phyloP scores from a whole-genome alignment of 1,140 invertebrate genomes.

The Lethocerus indicus region DNA sequence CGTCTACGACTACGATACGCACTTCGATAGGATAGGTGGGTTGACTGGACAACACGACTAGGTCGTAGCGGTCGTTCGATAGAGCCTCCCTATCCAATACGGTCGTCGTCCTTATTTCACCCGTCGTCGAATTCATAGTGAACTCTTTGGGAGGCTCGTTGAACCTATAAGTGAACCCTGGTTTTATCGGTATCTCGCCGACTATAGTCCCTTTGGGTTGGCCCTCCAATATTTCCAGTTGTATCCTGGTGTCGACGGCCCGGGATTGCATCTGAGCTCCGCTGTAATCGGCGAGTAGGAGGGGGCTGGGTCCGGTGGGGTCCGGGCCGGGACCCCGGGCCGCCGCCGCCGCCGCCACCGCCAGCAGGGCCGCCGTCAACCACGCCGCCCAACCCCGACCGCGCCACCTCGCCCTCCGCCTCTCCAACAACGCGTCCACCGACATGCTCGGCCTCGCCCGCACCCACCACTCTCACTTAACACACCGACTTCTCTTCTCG shows the following conservation, averaged over 20 bases:
- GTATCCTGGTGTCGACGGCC: conserved; percentile 67
- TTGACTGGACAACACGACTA: conserved; percentile 78
- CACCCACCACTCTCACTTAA: not conserved
- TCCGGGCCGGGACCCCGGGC: not conserved
- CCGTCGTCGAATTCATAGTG: conserved; percentile 54
- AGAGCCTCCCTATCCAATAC: conserved; percentile 67
- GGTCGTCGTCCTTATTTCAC: conserved; percentile 63
- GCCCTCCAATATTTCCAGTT: conserved; percentile 68
- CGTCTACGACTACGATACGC: conserved; percentile 62
- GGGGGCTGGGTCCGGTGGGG: not conserved
- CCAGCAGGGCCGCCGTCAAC: conserved; percentile 7
- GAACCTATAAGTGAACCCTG: conserved; percentile 77
- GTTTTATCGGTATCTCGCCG: conserved; percentile 68
- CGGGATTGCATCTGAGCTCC: conserved; percentile 58
- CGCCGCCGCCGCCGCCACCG: conserved; percentile 4
- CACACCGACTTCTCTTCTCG: not conserved
- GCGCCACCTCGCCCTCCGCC: conserved; percentile 3
- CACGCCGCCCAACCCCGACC: conserved; percentile 1
- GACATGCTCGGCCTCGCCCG: not conserved
- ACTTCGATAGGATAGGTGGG: conserved; percentile 89
- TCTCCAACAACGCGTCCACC: conserved; percentile 4
- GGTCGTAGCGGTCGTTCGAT: conserved; percentile 59
- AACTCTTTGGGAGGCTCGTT: conserved; percentile 79
- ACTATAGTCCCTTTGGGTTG: conserved; percentile 63
- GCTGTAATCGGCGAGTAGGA: too few species aligned